These are phyloP conservation scores for Pollenia amentaria DNA, from an alignment of 2,888 invertebrate species.

Conservation along the genomic window DNA sequence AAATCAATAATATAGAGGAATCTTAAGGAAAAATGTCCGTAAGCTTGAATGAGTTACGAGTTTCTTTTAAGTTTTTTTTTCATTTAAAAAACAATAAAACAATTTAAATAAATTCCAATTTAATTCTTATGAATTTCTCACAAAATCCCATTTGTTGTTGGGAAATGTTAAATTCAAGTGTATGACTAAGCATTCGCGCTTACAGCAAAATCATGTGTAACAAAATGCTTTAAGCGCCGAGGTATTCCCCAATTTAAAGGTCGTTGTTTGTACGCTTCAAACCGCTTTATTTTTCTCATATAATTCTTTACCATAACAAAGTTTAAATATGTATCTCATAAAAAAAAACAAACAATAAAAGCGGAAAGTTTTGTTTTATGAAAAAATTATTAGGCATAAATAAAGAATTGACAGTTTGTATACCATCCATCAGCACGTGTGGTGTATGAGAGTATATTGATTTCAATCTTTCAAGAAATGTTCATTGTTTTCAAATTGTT, in stretches of 20 bases:
- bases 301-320: conserved; percentile 4
- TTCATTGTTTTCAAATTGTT: too few relatives aligned
- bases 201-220: conserved; percentile 48
- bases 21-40: not conserved
- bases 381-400: conserved; percentile 1
- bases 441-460: too few relatives aligned
- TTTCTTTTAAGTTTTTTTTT: not conserved
- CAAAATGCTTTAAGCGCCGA: conserved; percentile 50
- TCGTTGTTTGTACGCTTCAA: not conserved
- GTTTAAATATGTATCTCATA: not conserved
- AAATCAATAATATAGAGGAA: not conserved
- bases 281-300: not conserved
- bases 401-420: not conserved
- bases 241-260: conserved; percentile 65
- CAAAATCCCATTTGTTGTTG: conserved; percentile 16
- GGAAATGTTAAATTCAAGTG: not conserved
- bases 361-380: conserved; percentile 28
- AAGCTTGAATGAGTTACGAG: not conserved
- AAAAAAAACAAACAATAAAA: not conserved
- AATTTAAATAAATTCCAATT: conserved; percentile 27
- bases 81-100: not conserved
- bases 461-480: too few relatives aligned
- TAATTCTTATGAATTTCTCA: conserved; percentile 46
- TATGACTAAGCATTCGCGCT: conserved; percentile 35
- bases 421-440: too few relatives aligned